A percentile compares a stretch with the other conserved stretches of the same genome.
Evolutionary conservation across 2,888 invertebrate species (phyloP).

Genomic region (Hirtodrosophila histrioides): DNA sequence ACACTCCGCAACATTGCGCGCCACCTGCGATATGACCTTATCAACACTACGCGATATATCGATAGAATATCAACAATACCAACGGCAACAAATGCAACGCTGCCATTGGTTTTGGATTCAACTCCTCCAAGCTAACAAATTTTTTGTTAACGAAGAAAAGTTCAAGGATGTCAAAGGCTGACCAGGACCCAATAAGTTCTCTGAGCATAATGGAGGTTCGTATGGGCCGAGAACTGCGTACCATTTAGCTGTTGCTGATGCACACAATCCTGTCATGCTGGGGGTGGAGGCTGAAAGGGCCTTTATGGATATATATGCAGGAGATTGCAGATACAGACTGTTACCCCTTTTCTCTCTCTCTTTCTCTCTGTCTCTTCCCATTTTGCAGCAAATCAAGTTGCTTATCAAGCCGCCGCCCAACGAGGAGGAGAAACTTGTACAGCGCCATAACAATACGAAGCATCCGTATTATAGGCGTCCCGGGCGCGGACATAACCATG

Average conservation of each 20-base stretch:
- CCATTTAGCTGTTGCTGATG: no score
- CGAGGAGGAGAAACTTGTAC: conserved; percentile 87
- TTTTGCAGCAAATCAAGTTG: conserved; percentile 91
- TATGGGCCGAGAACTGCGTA: conserved; percentile 44
- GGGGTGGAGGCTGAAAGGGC: background rate
- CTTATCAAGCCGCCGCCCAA: conserved; percentile 96
- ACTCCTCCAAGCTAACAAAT: conserved; percentile 52
- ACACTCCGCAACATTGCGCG: no score
- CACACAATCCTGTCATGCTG: no score
- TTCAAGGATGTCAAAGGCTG: conserved; percentile 86
- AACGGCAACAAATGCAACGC: conserved; percentile 46
- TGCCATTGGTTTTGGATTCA: conserved; percentile 58
- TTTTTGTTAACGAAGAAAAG: conserved; percentile 32
- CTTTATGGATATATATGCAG: conserved; percentile 13
- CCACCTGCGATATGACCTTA: no score
- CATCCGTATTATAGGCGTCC: conserved; percentile 94
- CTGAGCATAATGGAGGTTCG: conserved; percentile 95
- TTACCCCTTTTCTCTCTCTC: background rate
- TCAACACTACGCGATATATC: conserved; percentile 16
- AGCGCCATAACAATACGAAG: conserved; percentile 87
- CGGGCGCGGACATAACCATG: conserved; percentile 95
- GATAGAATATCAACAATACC: conserved; percentile 17
- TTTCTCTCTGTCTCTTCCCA: background rate
- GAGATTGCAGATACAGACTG: conserved; percentile 30
- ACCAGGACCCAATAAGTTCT: conserved; percentile 91